A percentile compares a stretch with the other conserved stretches of the same genome.
Conservation (phyloP, 2,888 invertebrate genomes). For the Ctena decussata region DNA sequence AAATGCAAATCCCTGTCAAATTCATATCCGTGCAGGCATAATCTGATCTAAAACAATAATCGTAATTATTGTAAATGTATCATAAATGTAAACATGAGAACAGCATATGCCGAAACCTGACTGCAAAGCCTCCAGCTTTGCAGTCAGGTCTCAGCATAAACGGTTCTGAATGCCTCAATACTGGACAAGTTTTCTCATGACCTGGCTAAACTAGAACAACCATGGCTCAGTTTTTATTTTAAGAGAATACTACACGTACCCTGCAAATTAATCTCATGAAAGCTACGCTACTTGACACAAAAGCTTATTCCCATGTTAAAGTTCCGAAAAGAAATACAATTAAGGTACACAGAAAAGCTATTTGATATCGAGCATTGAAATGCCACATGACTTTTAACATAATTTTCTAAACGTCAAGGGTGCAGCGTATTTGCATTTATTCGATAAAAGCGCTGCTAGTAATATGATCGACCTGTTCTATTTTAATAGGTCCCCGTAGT, state of each 20-base stretch:
- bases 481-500: constrained; percentile 45
- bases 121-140: no score
- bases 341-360: background rate
- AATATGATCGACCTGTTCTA: constrained; percentile 32
- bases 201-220: no score
- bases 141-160: no score
- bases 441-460: background rate
- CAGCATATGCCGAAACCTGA: no score
- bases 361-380: background rate
- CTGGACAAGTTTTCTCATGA: no score
- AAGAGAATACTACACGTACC: background rate
- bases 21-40: no score
- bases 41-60: no score
- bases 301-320: background rate
- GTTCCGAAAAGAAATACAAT: background rate
- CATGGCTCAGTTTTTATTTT: background rate
- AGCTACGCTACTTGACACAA: background rate
- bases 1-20: no score
- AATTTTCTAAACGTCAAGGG: constrained; percentile 34
- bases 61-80: no score
- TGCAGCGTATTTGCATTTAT: constrained; percentile 38
- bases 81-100: no score
- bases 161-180: no score
- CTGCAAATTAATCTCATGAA: background rate
- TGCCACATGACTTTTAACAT: constrained; percentile 38